Percentiles rank a stretch among this genome's conserved stretches.
phyloP scores from a whole-genome alignment of 2,113 vertebrate genomes.

The Onychostoma macrolepis region DNA sequence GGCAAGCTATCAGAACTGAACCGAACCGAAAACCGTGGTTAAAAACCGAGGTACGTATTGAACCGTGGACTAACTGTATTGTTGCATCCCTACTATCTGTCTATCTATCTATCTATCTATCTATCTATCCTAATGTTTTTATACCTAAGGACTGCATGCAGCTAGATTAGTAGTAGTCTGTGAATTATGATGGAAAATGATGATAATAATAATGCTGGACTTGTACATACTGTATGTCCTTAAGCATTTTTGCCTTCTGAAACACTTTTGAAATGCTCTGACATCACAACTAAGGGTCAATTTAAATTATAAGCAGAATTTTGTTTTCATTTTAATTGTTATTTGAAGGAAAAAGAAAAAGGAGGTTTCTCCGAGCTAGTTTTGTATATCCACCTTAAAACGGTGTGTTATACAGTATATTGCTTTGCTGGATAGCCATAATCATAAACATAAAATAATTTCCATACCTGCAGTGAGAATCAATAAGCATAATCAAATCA shows the following conservation, averaged over 20 bases:
- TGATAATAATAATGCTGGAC: neutral
- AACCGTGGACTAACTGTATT: too few species aligned
- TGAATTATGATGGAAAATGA: neutral
- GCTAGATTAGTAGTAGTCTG: neutral
- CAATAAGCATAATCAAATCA: slow-evolving; percentile 41
- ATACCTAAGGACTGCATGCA: neutral
- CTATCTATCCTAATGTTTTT: too few species aligned
- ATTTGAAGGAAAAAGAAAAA: neutral
- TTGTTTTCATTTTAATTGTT: neutral
- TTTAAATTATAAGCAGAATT: neutral
- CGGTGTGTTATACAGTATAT: neutral
- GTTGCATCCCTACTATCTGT: too few species aligned
- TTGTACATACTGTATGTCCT: neutral
- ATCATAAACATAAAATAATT: slow-evolving; percentile 20
- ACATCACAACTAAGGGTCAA: neutral
- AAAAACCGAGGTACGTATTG: too few species aligned
- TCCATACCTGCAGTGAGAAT: neutral
- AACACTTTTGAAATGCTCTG: neutral
- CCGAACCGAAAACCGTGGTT: too few species aligned
- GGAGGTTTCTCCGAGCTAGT: neutral
- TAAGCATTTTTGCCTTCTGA: neutral
- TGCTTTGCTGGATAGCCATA: slow-evolving; percentile 17
- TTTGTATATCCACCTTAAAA: slow-evolving; percentile 16
- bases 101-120: neutral
- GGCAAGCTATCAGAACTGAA: too few species aligned